Conservation (phyloP, 2,797 vertebrate species). For the Poecilia picta region DNA sequence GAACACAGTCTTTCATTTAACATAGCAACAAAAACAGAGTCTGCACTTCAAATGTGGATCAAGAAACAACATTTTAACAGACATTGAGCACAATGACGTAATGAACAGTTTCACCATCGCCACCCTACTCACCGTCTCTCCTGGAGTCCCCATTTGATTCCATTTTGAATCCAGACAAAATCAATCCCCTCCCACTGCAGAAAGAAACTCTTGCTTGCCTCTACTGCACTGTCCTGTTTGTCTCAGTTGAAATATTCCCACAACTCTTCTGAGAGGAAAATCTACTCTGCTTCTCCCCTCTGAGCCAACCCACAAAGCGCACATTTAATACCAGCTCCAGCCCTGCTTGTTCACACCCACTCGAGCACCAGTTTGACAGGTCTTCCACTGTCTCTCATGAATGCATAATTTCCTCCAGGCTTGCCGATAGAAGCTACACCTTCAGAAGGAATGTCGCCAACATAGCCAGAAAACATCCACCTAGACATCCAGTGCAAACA, state of each 20-base stretch:
- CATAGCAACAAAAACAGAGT: not conserved
- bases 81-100: not conserved
- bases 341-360: constrained; percentile 70
- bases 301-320: constrained; percentile 28
- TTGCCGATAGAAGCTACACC: constrained; percentile 14
- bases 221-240: no score
- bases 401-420: constrained; percentile 10
- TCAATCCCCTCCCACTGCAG: constrained; percentile 8
- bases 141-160: constrained; percentile 48
- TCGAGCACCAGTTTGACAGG: constrained; percentile 75
- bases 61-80: not conserved
- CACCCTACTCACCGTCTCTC: constrained; percentile 61
- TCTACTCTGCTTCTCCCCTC: constrained; percentile 4
- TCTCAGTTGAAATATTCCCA: not conserved
- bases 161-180: constrained; percentile 51
- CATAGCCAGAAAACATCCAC: not conserved
- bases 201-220: not conserved
- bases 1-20: not conserved
- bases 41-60: not conserved
- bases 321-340: constrained; percentile 14
- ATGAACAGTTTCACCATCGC: constrained; percentile 13
- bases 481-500: not conserved
- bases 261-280: constrained; percentile 11
- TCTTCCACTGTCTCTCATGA: constrained; percentile 31
- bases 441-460: constrained; percentile 37